Evolutionary conservation across 2,797 vertebrate species (phyloP).

Genomic region (Rhinella marina): DNA sequence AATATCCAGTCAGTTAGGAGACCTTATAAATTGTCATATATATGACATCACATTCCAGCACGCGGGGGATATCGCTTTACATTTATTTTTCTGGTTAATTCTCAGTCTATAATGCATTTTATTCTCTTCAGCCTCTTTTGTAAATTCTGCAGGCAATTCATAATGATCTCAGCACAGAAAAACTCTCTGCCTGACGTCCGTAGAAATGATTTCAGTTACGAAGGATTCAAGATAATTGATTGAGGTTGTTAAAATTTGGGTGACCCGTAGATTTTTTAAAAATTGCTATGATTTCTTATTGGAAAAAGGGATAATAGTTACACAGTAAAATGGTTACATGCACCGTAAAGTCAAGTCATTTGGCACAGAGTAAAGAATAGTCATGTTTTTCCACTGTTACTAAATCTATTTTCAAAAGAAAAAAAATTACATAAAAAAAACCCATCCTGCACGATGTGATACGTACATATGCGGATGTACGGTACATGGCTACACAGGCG

Average conservation of each 20-base stretch:
- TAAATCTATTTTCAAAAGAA: background rate
- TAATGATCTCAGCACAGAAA: conserved; percentile 3
- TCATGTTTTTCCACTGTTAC: background rate
- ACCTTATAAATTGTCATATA: background rate
- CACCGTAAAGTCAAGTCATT: background rate
- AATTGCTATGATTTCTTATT: conserved; percentile 8
- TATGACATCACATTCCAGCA: background rate
- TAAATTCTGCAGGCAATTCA: conserved; percentile 6
- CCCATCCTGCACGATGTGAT: no score
- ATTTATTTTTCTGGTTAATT: background rate
- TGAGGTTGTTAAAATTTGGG: background rate
- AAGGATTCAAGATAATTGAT: background rate
- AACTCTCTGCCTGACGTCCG: background rate
- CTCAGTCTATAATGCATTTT: background rate
- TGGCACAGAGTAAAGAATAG: background rate
- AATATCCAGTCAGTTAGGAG: background rate
- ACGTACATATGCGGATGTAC: no score
- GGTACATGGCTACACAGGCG: no score
- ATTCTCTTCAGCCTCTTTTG: background rate
- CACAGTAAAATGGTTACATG: background rate
- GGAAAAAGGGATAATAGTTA: background rate
- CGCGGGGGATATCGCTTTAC: background rate
- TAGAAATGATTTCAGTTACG: background rate
- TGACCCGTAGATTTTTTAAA: background rate
- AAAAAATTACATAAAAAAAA: no score